Evolutionary conservation across 1,140 invertebrate species (phyloP).

Genomic region (Rhagoletis zephyria): DNA sequence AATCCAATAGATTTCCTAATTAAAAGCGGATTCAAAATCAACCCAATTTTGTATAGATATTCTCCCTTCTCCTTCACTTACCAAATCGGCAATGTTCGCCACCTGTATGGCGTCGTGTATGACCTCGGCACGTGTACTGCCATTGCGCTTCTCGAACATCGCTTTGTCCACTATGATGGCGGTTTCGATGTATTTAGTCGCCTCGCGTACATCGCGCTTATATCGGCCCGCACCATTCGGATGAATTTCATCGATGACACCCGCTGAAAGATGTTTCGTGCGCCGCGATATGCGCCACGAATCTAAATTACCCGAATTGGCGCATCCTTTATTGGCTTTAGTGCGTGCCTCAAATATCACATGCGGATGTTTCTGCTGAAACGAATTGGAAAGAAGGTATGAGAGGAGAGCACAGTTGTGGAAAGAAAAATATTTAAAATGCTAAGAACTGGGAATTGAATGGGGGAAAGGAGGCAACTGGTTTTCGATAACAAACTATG

Average conservation of each 20-base stretch:
- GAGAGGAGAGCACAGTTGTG: background rate
- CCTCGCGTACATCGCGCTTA: constrained; percentile 87
- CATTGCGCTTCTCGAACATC: constrained; percentile 94
- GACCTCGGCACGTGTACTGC: constrained; percentile 89
- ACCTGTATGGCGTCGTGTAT: constrained; percentile 96
- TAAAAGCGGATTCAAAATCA: too few species aligned
- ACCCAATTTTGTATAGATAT: too few species aligned
- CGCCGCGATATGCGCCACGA: constrained; percentile 78
- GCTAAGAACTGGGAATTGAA: background rate
- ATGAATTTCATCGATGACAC: constrained; percentile 74
- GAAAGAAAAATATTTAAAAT: background rate
- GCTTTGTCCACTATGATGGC: constrained; percentile 93
- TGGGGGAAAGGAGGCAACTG: too few species aligned
- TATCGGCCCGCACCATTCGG: constrained; percentile 74
- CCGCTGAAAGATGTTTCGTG: constrained; percentile 77
- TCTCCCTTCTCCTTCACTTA: constrained; percentile 75
- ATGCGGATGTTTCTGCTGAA: constrained; percentile 95
- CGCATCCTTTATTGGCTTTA: constrained; percentile 89
- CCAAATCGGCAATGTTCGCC: constrained; percentile 95
- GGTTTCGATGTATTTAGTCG: constrained; percentile 93
- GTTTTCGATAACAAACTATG: too few species aligned
- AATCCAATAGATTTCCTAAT: too few species aligned
- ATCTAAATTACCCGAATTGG: constrained; percentile 84
- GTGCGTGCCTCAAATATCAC: constrained; percentile 93
- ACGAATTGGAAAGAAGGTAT: constrained; percentile 72